Evolutionary conservation across 2,888 invertebrate genomes (phyloP).

Genomic region (Drosophila planitibia): DNA sequence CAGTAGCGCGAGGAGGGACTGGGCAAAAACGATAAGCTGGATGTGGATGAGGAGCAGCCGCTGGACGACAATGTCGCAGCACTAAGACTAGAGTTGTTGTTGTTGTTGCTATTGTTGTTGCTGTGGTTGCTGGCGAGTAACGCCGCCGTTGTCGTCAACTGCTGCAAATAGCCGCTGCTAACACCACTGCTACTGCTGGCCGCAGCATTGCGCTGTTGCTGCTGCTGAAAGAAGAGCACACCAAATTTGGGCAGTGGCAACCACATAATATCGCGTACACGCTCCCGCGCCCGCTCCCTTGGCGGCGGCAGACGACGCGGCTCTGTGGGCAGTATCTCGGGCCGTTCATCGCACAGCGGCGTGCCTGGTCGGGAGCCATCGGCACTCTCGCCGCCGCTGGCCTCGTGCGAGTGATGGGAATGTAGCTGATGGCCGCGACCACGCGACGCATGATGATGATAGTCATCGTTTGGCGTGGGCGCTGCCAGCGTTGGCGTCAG

Average conservation of each 20-base stretch:
- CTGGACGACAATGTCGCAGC: slow-evolving; percentile 63
- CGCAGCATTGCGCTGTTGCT: slow-evolving; percentile 31
- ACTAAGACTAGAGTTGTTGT: slow-evolving; percentile 85
- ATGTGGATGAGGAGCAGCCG: slow-evolving; percentile 60
- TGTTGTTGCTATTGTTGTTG: slow-evolving; percentile 76
- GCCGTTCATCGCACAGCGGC: slow-evolving; percentile 92
- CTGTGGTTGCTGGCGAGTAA: slow-evolving; percentile 31
- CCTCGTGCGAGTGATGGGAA: slow-evolving; percentile 86
- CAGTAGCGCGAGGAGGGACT: slow-evolving; percentile 74
- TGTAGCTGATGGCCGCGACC: slow-evolving; percentile 87
- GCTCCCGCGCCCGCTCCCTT: slow-evolving; percentile 85
- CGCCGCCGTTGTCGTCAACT: slow-evolving; percentile 42
- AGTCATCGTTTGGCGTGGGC: slow-evolving; percentile 80
- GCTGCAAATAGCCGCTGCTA: slow-evolving; percentile 53
- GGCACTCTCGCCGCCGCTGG: slow-evolving; percentile 88
- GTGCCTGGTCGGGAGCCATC: slow-evolving; percentile 94
- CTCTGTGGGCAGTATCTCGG: slow-evolving; percentile 90
- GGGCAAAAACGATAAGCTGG: slow-evolving; percentile 66
- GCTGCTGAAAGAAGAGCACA: slow-evolving; percentile 87
- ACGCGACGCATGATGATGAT: slow-evolving; percentile 85
- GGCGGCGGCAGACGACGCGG: slow-evolving; percentile 90
- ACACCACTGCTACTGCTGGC: slow-evolving; percentile 27
- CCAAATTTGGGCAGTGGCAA: slow-evolving; percentile 96
- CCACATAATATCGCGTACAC: slow-evolving; percentile 90
- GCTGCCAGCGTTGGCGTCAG: slow-evolving; percentile 44